These are phyloP conservation scores for Parnassius glacialis DNA, from an alignment of 2,888 invertebrate species.

Conservation along the genomic window DNA sequence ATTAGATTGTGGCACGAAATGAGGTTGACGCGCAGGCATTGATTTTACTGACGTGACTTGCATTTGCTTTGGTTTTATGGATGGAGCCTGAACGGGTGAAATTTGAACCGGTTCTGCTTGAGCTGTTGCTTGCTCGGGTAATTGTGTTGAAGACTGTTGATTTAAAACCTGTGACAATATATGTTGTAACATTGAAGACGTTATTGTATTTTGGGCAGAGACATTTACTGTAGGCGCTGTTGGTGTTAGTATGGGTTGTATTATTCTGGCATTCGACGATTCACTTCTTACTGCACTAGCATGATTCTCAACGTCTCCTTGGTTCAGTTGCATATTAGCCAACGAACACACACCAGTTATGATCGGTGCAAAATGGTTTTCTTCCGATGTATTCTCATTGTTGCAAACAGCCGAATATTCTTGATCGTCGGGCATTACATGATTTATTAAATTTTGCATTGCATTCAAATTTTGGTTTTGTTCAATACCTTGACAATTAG, in stretches of 20 bases:
- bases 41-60: not conserved
- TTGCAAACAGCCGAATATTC: not conserved
- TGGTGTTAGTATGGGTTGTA: not conserved
- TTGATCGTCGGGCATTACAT: not conserved
- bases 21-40: not conserved
- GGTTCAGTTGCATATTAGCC: not conserved
- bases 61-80: not conserved
- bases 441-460: not conserved
- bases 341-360: slow-evolving; percentile 2
- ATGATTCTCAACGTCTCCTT: not conserved
- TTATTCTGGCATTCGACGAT: not conserved
- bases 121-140: too few species aligned
- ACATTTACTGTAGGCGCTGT: not conserved
- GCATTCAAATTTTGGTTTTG: not conserved
- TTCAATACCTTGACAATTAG: not conserved
- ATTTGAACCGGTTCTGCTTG: too few species aligned
- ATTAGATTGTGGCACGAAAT: not conserved
- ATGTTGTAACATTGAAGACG: too few species aligned
- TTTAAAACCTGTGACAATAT: too few species aligned
- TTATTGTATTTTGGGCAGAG: not conserved
- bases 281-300: not conserved
- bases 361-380: not conserved
- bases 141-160: too few species aligned
- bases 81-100: not conserved
- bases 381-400: not conserved